Conservation (phyloP, 2,888 invertebrate species). For the Hirtodrosophila alboralis region DNA sequence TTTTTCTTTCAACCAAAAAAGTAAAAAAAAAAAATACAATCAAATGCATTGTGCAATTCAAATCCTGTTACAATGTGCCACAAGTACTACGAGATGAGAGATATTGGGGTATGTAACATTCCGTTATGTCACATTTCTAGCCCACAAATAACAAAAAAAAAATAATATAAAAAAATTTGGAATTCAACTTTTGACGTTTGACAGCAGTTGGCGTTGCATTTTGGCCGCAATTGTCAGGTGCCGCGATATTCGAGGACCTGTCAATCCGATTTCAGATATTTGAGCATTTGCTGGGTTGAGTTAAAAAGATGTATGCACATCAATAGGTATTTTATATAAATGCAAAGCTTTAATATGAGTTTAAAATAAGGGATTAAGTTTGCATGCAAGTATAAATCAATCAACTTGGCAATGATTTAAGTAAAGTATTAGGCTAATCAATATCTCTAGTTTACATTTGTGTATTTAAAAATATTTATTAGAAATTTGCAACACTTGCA, state of each 20-base stretch:
- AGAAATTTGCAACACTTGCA: no score
- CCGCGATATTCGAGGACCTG: constrained; percentile 73
- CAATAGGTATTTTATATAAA: constrained; percentile 1
- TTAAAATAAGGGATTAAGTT: not conserved
- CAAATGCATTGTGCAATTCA: constrained; percentile 45
- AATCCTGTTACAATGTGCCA: constrained; percentile 29
- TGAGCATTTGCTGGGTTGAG: constrained; percentile 31
- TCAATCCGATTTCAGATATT: constrained; percentile 67
- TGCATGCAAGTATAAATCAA: not conserved
- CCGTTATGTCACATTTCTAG: constrained; percentile 66
- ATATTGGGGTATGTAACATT: constrained; percentile 31
- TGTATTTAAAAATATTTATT: no score
- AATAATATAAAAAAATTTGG: constrained; percentile 34
- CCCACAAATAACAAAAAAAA: constrained; percentile 53
- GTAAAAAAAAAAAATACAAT: not conserved
- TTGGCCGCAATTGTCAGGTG: constrained; percentile 76
- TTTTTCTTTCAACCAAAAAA: not conserved
- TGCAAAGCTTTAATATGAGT: constrained; percentile 11
- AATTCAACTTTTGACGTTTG: constrained; percentile 68
- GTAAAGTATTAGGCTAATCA: no score
- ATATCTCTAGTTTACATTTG: no score
- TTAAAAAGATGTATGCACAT: not conserved
- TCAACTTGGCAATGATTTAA: no score
- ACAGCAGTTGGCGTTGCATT: constrained; percentile 73
- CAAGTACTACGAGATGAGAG: constrained; percentile 1